These are phyloP conservation scores for Chrysocyon brachyurus DNA, from an alignment of 2,797 vertebrate species.

Conservation along the genomic window DNA sequence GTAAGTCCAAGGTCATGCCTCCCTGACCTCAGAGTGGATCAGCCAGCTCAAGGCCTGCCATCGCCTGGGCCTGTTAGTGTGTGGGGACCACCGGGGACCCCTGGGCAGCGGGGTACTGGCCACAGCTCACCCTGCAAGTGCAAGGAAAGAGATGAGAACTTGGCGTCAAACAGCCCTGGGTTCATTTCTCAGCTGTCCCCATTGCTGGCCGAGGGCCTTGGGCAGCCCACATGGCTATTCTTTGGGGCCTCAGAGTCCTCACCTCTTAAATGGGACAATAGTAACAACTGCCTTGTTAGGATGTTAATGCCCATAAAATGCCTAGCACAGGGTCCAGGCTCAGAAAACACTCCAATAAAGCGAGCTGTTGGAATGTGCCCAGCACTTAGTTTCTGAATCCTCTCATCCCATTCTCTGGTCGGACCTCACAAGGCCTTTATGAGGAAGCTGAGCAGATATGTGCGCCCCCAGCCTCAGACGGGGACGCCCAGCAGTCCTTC, in stretches of 20 bases:
- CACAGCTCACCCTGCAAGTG: not conserved
- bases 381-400: not conserved
- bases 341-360: not conserved
- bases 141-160: conserved; percentile 6
- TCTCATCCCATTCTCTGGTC: not conserved
- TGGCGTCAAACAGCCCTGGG: not conserved
- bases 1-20: conserved; percentile 33
- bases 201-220: not conserved
- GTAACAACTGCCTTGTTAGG: not conserved
- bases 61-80: not conserved
- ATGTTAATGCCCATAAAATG: not conserved
- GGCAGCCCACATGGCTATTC: not conserved
- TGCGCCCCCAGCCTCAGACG: not conserved
- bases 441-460: not conserved
- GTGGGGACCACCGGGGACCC: conserved; percentile 13
- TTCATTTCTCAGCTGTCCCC: not conserved
- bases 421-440: not conserved
- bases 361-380: not conserved
- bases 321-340: not conserved
- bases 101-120: not conserved
- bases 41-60: not conserved
- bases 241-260: not conserved
- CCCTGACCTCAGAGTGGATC: not conserved
- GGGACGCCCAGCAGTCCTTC: not conserved
- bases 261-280: not conserved